A percentile compares a stretch with the other conserved stretches of the same genome.
phyloP scores from a whole-genome alignment of 2,113 vertebrate genomes.

The Mohoua ochrocephala region DNA sequence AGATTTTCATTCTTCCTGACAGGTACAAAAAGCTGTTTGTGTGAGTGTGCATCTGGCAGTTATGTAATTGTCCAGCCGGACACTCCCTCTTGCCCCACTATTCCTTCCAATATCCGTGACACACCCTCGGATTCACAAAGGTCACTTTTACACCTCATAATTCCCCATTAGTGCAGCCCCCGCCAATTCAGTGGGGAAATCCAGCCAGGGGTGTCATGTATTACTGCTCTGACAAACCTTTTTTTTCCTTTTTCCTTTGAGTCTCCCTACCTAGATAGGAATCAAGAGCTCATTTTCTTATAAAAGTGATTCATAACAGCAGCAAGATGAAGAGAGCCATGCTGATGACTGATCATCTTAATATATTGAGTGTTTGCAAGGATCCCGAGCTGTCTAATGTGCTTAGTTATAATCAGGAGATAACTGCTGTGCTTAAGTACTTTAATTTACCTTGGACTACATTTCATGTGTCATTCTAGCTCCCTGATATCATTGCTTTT shows the following conservation, averaged over 20 bases:
- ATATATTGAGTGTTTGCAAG: slow-evolving; percentile 55
- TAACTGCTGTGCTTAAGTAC: slow-evolving; percentile 31
- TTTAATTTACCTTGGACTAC: slow-evolving; percentile 46
- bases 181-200: background rate
- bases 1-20: background rate
- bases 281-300: slow-evolving; percentile 31
- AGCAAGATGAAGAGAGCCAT: background rate
- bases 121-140: background rate
- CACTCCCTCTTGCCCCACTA: background rate
- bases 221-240: background rate
- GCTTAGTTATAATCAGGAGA: slow-evolving; percentile 32
- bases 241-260: background rate
- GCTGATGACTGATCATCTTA: slow-evolving; percentile 43
- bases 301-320: slow-evolving; percentile 23
- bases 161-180: background rate
- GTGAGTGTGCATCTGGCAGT: background rate
- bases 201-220: background rate
- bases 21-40: background rate
- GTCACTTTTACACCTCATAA: background rate
- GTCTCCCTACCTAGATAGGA: background rate
- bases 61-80: background rate
- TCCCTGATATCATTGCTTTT: background rate
- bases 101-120: background rate
- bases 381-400: slow-evolving; percentile 23
- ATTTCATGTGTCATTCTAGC: slow-evolving; percentile 15